A percentile compares a stretch with the other conserved stretches of the same genome.
Conservation (phyloP, 2,113 vertebrate species). For the Canis aureus region DNA sequence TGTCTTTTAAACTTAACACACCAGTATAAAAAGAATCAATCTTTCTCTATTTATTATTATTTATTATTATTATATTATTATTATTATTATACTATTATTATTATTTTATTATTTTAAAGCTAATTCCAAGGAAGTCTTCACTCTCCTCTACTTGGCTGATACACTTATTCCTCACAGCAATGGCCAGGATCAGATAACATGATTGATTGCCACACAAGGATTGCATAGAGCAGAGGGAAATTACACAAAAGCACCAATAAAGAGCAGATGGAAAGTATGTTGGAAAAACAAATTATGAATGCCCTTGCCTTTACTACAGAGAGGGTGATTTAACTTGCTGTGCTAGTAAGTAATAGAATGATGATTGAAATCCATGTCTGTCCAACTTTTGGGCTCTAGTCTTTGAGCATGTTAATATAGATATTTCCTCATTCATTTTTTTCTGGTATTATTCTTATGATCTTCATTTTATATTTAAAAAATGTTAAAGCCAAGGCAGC, state of each 20-base stretch:
- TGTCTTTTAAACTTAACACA: background rate
- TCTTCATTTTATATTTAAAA: slow-evolving; percentile 48
- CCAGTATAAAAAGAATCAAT: background rate
- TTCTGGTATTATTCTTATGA: slow-evolving; percentile 33
- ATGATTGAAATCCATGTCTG: background rate
- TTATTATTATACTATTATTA: background rate
- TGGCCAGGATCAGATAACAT: background rate
- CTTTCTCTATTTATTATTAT: background rate
- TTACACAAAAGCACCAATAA: background rate
- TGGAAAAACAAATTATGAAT: slow-evolving; percentile 5
- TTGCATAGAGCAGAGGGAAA: background rate
- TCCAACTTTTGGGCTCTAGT: background rate
- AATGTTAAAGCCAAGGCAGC: background rate
- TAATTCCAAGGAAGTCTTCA: background rate
- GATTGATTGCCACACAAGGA: background rate
- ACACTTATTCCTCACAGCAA: background rate
- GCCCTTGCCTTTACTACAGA: background rate
- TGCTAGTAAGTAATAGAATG: background rate
- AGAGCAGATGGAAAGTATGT: background rate
- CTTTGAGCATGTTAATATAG: background rate
- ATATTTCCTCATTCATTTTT: background rate
- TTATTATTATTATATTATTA: background rate
- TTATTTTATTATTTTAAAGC: background rate
- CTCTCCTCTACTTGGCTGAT: background rate
- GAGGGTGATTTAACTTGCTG: slow-evolving; percentile 22